phyloP scores from a whole-genome alignment of 2,113 vertebrate species.

The Varanus salvator region DNA sequence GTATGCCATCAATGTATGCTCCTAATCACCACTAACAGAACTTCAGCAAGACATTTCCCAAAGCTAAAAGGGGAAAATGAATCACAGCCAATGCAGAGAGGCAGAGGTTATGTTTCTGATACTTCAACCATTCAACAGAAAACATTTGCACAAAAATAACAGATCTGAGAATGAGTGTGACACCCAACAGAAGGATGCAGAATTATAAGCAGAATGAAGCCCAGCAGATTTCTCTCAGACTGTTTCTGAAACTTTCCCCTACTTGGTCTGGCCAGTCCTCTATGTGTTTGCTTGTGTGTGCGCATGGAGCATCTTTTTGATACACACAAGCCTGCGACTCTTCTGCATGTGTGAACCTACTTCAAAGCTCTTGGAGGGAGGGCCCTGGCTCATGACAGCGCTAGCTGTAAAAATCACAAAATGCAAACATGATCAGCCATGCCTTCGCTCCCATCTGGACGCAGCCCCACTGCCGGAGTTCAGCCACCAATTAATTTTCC shows the following conservation, averaged over 20 bases:
- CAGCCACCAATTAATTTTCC: constrained; percentile 57
- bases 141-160: not conserved
- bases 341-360: not conserved
- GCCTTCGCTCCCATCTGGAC: not conserved
- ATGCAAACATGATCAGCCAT: not conserved
- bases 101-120: not conserved
- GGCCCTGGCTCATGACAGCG: no score
- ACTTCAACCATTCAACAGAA: not conserved
- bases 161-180: not conserved
- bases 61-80: no score
- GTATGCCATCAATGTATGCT: no score
- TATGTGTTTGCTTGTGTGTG: no score
- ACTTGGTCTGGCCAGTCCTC: not conserved
- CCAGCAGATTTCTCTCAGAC: not conserved
- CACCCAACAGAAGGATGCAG: not conserved
- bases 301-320: no score
- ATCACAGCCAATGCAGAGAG: not conserved
- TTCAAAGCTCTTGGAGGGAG: not conserved
- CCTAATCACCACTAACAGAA: no score
- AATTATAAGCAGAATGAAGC: not conserved
- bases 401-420: not conserved
- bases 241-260: not conserved
- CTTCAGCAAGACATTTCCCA: no score
- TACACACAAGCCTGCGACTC: not conserved
- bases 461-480: constrained; percentile 38